A percentile compares a stretch with the other conserved stretches of the same genome.
Conservation (phyloP, 1,140 invertebrate genomes). For the Trachelipus rathkii region DNA sequence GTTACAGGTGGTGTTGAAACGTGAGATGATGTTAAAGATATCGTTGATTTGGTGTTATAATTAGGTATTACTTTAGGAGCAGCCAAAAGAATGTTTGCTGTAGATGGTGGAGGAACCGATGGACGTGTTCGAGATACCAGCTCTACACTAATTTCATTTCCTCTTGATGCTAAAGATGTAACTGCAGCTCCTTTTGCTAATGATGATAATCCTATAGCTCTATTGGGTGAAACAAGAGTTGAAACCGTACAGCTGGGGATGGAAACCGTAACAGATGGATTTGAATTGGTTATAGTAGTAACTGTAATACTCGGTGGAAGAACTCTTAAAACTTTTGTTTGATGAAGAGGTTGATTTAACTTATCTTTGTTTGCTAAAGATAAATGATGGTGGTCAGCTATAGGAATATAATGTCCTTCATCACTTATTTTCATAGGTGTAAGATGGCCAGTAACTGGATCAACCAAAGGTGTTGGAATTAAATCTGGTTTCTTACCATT, state of each 20-base stretch:
- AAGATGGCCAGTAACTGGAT: constrained; percentile 27
- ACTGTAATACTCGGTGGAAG: not conserved
- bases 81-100: not conserved
- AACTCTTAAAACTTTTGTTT: not conserved
- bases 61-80: not conserved
- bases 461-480: constrained; percentile 20
- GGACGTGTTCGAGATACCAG: not conserved
- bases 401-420: constrained; percentile 30
- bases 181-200: not conserved
- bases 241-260: not conserved
- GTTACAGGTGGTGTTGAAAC: not conserved
- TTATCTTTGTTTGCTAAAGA: not conserved
- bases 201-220: not conserved
- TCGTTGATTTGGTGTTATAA: not conserved
- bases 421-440: constrained; percentile 29
- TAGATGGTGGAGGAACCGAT: not conserved
- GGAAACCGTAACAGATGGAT: not conserved
- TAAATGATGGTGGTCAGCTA: not conserved
- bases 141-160: not conserved
- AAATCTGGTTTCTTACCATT: not conserved
- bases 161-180: not conserved
- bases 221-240: not conserved
- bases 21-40: not conserved
- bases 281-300: not conserved
- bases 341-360: not conserved